A percentile compares a stretch with the other conserved stretches of the same genome.
These are phyloP conservation scores for Forbesichthys papilliferus DNA, from an alignment of 2,113 vertebrate genomes.

Conservation along the genomic window DNA sequence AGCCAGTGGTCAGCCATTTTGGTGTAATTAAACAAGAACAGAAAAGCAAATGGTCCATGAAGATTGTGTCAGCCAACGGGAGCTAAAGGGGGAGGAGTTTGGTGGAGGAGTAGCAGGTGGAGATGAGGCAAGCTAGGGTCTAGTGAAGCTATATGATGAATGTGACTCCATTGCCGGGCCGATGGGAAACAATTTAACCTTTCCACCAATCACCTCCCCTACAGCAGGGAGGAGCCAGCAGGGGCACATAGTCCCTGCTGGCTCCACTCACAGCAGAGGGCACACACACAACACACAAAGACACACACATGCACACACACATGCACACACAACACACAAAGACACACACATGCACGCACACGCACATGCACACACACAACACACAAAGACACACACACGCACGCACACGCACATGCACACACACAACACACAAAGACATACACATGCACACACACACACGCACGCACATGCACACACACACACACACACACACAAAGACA, in stretches of 20 bases:
- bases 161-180: slow-evolving; percentile 34
- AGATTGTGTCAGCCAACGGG: slow-evolving; percentile 30
- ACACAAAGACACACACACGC: not conserved
- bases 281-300: slow-evolving; percentile 24
- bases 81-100: slow-evolving; percentile 1
- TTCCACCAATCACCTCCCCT: slow-evolving; percentile 38
- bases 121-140: slow-evolving; percentile 29
- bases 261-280: slow-evolving; percentile 44
- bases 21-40: slow-evolving; percentile 59
- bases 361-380: not conserved
- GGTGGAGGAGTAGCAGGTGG: not conserved
- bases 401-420: slow-evolving; percentile 1
- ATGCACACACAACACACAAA: not conserved
- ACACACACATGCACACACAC: slow-evolving; percentile 22
- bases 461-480: no score
- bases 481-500: no score
- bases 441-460: not conserved
- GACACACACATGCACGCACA: slow-evolving; percentile 17
- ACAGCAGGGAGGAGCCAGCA: slow-evolving; percentile 28
- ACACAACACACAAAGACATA: not conserved
- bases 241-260: slow-evolving; percentile 21
- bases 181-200: slow-evolving; percentile 42
- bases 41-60: slow-evolving; percentile 52
- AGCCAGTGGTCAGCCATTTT: slow-evolving; percentile 26
- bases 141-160: slow-evolving; percentile 48